Percentiles rank a stretch among this genome's conserved stretches.
These are phyloP conservation scores for Philhelius pedissequus DNA, from an alignment of 2,888 invertebrate species.

Conservation along the genomic window DNA sequence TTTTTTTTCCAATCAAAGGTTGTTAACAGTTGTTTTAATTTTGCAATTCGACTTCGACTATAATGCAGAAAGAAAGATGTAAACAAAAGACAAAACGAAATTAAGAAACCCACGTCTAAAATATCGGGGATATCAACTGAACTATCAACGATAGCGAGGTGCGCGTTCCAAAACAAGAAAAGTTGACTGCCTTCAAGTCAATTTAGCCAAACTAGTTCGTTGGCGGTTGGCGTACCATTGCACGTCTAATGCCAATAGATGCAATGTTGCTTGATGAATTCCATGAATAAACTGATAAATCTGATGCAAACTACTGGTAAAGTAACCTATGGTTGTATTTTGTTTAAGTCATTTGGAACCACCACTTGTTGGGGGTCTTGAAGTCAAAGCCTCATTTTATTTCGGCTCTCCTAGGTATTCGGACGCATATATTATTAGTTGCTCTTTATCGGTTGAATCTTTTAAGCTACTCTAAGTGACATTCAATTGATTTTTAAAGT, in stretches of 20 bases:
- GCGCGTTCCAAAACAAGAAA: conserved; percentile 44
- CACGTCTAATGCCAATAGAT: conserved; percentile 4
- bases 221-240: neutral
- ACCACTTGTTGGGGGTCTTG: conserved; percentile 20
- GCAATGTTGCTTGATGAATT: conserved; percentile 29
- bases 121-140: neutral
- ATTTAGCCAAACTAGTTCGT: conserved; percentile 42
- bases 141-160: neutral
- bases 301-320: conserved; percentile 27
- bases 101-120: conserved; percentile 9
- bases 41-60: neutral
- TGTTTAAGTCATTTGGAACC: neutral
- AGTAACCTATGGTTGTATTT: neutral
- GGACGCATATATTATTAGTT: conserved; percentile 34
- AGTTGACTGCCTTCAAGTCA: conserved; percentile 62
- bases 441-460: neutral
- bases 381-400: conserved; percentile 40
- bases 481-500: neutral
- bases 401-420: conserved; percentile 41
- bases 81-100: conserved; percentile 12
- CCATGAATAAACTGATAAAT: conserved; percentile 42
- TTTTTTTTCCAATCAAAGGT: neutral
- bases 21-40: neutral
- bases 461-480: neutral
- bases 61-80: neutral